A percentile compares a stretch with the other conserved stretches of the same genome.
These are phyloP conservation scores for Leptodactylus fuscus DNA, from an alignment of 2,113 vertebrate genomes.

Conservation along the genomic window DNA sequence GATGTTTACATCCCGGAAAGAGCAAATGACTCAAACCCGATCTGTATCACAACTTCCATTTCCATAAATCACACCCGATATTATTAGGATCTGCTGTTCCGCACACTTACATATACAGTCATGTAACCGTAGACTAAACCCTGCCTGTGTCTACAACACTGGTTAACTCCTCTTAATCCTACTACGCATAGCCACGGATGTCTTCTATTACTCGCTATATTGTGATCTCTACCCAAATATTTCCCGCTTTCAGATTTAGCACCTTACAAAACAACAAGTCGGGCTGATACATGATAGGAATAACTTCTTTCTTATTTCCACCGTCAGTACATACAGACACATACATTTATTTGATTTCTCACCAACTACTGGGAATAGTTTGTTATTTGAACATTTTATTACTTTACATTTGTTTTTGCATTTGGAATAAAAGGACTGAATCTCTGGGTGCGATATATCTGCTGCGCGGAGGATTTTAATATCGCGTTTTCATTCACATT, in stretches of 20 bases:
- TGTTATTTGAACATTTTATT: not conserved
- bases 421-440: not conserved
- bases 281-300: not conserved
- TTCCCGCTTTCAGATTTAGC: not conserved
- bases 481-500: not conserved
- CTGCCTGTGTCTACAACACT: not conserved
- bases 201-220: not conserved
- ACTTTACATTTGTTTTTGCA: not conserved
- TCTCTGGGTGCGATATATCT: not conserved
- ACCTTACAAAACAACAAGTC: not conserved
- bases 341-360: not conserved
- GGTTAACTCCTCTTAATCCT: slow-evolving; percentile 17
- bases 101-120: not conserved
- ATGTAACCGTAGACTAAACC: slow-evolving; percentile 14
- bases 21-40: no score
- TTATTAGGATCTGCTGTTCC: not conserved
- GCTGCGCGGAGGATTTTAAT: not conserved
- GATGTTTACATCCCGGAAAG: not conserved
- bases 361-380: not conserved
- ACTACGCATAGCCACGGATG: not conserved
- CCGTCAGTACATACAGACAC: not conserved
- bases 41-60: not conserved
- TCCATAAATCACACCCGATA: not conserved
- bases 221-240: not conserved
- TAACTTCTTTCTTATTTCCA: not conserved